phyloP scores from a whole-genome alignment of 2,113 vertebrate genomes.

The Fulmarus glacialis region DNA sequence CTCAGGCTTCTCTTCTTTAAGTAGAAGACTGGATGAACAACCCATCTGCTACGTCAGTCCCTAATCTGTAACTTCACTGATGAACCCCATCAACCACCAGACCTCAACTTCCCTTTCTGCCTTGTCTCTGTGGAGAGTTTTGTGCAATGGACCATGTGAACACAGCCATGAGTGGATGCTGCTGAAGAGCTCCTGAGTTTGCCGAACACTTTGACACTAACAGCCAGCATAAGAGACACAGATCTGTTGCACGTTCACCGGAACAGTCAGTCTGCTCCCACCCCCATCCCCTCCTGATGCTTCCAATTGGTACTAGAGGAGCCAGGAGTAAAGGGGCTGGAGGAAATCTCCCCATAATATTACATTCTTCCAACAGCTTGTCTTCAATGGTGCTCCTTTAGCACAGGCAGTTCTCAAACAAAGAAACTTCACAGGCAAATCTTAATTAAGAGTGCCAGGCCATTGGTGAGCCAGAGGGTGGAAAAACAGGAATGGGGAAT shows the following conservation, averaged over 20 bases:
- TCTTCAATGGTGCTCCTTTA: neutral
- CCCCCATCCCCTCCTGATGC: neutral
- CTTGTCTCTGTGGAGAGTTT: neutral
- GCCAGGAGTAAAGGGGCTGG: neutral
- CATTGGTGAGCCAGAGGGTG: neutral
- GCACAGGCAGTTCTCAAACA: neutral
- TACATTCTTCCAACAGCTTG: neutral
- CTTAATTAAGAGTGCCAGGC: neutral
- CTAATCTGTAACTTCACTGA: neutral
- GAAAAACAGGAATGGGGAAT: neutral
- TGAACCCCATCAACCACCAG: neutral
- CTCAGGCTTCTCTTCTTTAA: neutral
- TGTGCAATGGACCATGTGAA: neutral
- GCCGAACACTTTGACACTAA: neutral
- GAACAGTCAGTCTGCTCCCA: neutral
- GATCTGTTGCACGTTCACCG: neutral
- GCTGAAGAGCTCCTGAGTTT: neutral
- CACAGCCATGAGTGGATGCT: neutral
- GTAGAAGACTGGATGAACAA: neutral
- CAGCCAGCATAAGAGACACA: rapidly evolving
- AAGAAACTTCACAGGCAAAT: neutral
- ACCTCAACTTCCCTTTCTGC: neutral
- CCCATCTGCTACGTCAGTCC: neutral
- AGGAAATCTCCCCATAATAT: neutral
- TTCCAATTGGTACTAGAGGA: neutral